Evolutionary conservation across 1,140 invertebrate species (phyloP).

Genomic region (Pissodes strobi): DNA sequence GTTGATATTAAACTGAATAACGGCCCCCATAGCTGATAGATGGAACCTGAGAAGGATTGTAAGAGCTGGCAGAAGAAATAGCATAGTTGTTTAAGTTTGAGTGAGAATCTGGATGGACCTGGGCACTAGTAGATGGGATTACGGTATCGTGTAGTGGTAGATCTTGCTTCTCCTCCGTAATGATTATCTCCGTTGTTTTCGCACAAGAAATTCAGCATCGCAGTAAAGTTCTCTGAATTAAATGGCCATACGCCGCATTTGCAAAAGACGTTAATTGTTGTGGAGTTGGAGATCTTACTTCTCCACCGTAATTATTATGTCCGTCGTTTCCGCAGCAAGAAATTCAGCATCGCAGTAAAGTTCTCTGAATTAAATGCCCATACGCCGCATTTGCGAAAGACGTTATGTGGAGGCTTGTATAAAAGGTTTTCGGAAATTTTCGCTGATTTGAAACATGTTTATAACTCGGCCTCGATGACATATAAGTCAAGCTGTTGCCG

Average conservation of each 20-base stretch:
- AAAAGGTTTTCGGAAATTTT: too few species aligned
- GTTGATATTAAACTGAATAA: background rate
- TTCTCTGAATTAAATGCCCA: too few species aligned
- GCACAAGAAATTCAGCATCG: background rate
- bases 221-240: background rate
- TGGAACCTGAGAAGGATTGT: background rate
- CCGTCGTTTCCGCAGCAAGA: too few species aligned
- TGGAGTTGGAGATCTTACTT: too few species aligned
- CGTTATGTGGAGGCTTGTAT: too few species aligned
- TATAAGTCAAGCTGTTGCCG: too few species aligned
- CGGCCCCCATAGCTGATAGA: background rate
- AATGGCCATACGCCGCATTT: background rate
- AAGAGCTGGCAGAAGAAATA: background rate
- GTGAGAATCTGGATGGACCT: background rate
- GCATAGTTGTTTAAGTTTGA: background rate
- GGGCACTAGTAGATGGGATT: background rate
- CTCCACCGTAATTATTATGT: too few species aligned
- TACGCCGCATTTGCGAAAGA: too few species aligned
- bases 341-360: too few species aligned
- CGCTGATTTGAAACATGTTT: too few species aligned
- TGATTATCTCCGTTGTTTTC: background rate
- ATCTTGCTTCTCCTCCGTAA: background rate
- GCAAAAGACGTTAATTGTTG: background rate
- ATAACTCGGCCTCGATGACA: too few species aligned
- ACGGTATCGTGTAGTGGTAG: background rate